A percentile compares a stretch with the other conserved stretches of the same genome.
Evolutionary conservation across 2,797 vertebrate species (phyloP).

Genomic region (Pelobates cultripes): DNA sequence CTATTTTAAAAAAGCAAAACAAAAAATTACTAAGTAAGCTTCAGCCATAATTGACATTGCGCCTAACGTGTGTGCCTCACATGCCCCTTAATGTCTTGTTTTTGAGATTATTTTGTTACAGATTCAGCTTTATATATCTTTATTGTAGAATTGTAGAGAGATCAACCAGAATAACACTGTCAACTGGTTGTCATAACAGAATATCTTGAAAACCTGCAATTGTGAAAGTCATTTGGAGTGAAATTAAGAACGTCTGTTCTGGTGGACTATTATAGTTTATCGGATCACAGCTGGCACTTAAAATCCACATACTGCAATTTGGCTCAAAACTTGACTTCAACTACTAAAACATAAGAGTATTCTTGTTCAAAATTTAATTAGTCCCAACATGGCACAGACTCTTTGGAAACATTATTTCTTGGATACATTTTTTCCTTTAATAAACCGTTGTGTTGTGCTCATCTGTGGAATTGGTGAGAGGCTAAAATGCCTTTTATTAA

Average conservation of each 20-base stretch:
- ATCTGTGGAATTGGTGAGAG: background rate
- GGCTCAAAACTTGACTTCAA: constrained; percentile 26
- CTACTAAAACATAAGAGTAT: constrained; percentile 23
- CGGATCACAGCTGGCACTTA: constrained; percentile 4
- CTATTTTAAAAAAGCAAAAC: no score
- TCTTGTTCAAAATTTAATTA: constrained; percentile 25
- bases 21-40: no score
- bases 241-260: background rate
- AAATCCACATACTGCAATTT: constrained; percentile 13
- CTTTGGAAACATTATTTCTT: constrained; percentile 10
- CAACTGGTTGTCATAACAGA: background rate
- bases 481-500: background rate
- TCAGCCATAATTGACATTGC: no score
- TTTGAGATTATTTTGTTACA: no score
- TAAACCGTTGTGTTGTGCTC: background rate
- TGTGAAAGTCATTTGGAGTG: background rate
- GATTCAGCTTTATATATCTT: no score
- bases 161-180: background rate
- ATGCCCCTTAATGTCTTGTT: no score
- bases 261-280: constrained; percentile 6
- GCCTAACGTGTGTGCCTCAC: no score
- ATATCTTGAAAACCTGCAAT: background rate
- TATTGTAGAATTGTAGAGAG: no score
- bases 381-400: constrained; percentile 15
- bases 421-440: constrained; percentile 19